Evolutionary conservation across 2,113 vertebrate species (phyloP), one percentile per base, ranked within the genome.

Genomic region (Percina caprodes): DNA sequence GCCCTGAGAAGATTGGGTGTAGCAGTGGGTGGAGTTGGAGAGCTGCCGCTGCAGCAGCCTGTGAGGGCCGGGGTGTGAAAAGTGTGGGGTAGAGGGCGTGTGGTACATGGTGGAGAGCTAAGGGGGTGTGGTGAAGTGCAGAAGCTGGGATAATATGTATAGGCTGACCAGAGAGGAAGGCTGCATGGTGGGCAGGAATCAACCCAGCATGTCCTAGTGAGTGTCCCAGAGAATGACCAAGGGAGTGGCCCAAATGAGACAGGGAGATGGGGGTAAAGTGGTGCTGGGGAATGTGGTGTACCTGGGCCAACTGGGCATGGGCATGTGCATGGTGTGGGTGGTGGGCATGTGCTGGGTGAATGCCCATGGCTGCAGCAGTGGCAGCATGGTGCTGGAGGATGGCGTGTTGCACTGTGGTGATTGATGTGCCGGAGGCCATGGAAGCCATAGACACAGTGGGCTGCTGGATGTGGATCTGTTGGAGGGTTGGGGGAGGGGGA

Each of bases 1-100:
- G 98, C 82, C 98, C 98, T 96, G 98, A 99, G 96, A 99, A 99
- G 83, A 99, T 99, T 74, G 98, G 98, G 93, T 99, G 98, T 69
- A 99, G 96, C 14, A 99, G 91, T 2, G 98, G 98, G 91, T 99
- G 98, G 19, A 99, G 96, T 82, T 99, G 98, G 23, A 99, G 94
- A 5, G 98, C 98, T 2, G 98, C 97, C 0, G 97, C 97, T 0
- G 98, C 97, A 0, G 98, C 96, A 0, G 96, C 95, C 0, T 96
- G 95, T 1, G 91, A 92, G 0, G 96, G 96, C 13, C 98, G 93
- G 0, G 96, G 97, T 1, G 97, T 95, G 21, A 99, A 96, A 0
- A 99, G 96, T 0, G 98, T 98, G 0, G 98, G 98, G 77, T 99
- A 99, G 18, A 99, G 97, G 73, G 97, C 92, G 0, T 99, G 97